Conservation (phyloP, 2,797 vertebrate species). For the Hyperoplus immaculatus region DNA sequence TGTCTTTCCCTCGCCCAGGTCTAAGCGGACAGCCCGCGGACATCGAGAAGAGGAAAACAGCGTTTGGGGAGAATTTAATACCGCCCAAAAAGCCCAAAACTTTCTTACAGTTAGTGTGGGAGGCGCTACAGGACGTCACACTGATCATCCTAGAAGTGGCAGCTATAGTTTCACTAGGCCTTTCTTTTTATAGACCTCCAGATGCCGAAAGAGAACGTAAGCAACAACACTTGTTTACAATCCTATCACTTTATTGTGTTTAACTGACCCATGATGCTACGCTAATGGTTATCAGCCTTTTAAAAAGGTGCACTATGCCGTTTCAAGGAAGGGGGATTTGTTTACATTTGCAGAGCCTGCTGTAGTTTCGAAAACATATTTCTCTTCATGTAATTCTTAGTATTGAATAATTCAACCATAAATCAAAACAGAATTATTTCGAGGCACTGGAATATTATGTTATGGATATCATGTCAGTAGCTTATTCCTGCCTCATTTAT, state of each 20-base stretch:
- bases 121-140: conserved; percentile 99
- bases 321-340: neutral
- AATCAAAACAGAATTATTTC: too few species aligned
- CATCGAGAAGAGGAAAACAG: conserved; percentile 96
- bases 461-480: too few species aligned
- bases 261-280: neutral
- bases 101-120: conserved; percentile 99
- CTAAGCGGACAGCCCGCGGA: conserved; percentile 96
- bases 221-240: conserved; percentile 60
- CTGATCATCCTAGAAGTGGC: conserved; percentile 99
- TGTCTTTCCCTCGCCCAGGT: conserved; percentile 82
- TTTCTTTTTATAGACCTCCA: conserved; percentile 99
- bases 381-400: neutral
- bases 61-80: conserved; percentile 98
- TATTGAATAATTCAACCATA: neutral
- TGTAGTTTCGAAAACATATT: neutral
- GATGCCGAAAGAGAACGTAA: conserved; percentile 92
- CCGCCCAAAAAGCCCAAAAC: conserved; percentile 99
- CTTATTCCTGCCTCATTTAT: neutral
- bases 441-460: too few species aligned
- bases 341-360: neutral
- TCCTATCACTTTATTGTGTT: neutral
- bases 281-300: neutral
- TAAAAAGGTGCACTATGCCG: neutral
- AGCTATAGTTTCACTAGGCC: conserved; percentile 99